Base-by-base conservation (phyloP, 1,140 invertebrate genomes). In the Rhynchophorus ferrugineus region DNA sequence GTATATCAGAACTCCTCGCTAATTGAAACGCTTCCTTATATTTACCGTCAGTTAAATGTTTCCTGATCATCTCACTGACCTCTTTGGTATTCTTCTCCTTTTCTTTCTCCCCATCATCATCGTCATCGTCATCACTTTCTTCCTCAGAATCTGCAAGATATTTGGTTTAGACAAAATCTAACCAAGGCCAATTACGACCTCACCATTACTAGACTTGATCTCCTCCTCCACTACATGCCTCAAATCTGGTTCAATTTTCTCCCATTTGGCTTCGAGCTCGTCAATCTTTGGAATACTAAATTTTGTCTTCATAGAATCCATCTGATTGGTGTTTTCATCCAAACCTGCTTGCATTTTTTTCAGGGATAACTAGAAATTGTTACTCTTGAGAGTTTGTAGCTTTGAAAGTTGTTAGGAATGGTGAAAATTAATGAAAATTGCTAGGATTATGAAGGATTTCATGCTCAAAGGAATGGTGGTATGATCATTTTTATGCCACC, bases 241-340 rank as follows among this genome's bases (percentile, higher is more conserved):
- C 3, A 64, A 21, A 9, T 57, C 44, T 0, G 61, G 45, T 14
- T 57, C 34, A 8, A 58, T 61, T 7, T 39, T 14, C 8, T 44
- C 17, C 67, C 67, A 69, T 24, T 61, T 37, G 3, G 44, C 42
- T 37, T 66, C 57, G 6, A 65, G 17, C 45, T 62, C 51, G 38
- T 61, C 35, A 3, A 56, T 14, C 24, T 58, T 56, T 3, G 56
- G 18, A 39, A 49, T 7, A 19, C 58, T 35, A 14, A 65, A 44
- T 37, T 61, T 38, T 9, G 50, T 29, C 43, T 63, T 58, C 7
- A 61, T 35, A 35, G 49, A n/a, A 3, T 60, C 42, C 11, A 66
- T 43, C 22, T 54, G 19, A 33, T 49, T 38, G 36, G 35, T 38
- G 11, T 60, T 54, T 14, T 44, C 17, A 0, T 60, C 29, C 16